A percentile compares a stretch with the other conserved stretches of the same genome.
Evolutionary conservation across 2,113 vertebrate genomes (phyloP).

Genomic region (Proteles cristata): DNA sequence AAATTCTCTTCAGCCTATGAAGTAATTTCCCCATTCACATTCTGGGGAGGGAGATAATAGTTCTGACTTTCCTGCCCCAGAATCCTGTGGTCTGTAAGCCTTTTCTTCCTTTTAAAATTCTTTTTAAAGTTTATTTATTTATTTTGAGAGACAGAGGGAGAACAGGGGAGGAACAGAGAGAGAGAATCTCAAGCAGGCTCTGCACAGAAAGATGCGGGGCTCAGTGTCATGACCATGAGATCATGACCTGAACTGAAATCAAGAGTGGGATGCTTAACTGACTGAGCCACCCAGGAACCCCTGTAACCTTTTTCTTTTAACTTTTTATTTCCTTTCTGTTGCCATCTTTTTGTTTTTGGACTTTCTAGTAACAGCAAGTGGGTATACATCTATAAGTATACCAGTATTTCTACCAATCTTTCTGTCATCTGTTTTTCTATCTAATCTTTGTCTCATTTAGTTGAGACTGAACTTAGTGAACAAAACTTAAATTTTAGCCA

Average conservation of each 20-base stretch:
- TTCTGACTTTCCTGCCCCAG: not conserved
- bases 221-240: too few relatives aligned
- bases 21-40: not conserved
- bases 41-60: not conserved
- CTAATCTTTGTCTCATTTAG: not conserved
- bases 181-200: too few relatives aligned
- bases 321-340: not conserved
- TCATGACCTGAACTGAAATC: too few relatives aligned
- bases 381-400: not conserved
- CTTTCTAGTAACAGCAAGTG: not conserved
- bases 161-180: too few relatives aligned
- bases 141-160: too few relatives aligned
- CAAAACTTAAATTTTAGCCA: not conserved
- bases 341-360: not conserved
- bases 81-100: not conserved
- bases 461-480: not conserved
- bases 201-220: too few relatives aligned
- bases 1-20: not conserved
- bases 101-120: not conserved
- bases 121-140: too few relatives aligned
- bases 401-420: not conserved
- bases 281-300: too few relatives aligned
- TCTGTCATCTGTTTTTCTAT: not conserved
- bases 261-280: too few relatives aligned
- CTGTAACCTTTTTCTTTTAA: not conserved